Percentiles rank a stretch among this genome's conserved stretches.
Conservation (phyloP, 2,797 vertebrate species). For the Simalia tracyae region DNA sequence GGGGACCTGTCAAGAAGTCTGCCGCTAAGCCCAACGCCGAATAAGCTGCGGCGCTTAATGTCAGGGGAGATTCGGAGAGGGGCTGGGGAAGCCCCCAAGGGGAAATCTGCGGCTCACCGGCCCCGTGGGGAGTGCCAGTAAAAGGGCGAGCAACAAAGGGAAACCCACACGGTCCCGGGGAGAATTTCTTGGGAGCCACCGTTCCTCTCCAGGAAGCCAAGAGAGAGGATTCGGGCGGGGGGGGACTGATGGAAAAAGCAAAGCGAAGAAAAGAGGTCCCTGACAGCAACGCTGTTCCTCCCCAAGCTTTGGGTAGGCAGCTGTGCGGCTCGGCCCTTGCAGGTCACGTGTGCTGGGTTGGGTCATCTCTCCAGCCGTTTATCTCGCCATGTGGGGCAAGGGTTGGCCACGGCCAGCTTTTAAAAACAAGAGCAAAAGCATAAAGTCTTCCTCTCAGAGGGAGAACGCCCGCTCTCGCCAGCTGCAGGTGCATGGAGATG, state of each 20-base stretch:
- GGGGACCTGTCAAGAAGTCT: conserved; percentile 54
- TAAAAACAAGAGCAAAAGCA: neutral
- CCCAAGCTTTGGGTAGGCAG: neutral
- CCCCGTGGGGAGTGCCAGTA: conserved; percentile 54
- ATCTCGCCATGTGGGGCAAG: neutral
- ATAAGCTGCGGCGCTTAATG: conserved; percentile 68
- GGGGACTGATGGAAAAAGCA: neutral
- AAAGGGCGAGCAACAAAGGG: conserved; percentile 67
- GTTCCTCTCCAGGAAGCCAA: conserved; percentile 30
- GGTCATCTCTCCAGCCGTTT: too few relatives aligned
- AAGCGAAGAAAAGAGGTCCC: conserved; percentile 36
- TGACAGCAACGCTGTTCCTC: conserved; percentile 7
- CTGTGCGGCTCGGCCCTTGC: neutral
- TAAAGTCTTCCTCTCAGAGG: neutral
- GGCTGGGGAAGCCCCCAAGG: conserved; percentile 59
- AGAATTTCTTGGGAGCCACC: conserved; percentile 47
- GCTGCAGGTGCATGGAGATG: too few relatives aligned
- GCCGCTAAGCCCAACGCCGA: conserved; percentile 65
- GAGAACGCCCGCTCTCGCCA: neutral
- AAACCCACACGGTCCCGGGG: conserved; percentile 59
- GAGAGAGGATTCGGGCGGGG: conserved; percentile 32
- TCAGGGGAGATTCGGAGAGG: conserved; percentile 65
- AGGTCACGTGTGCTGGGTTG: neutral
- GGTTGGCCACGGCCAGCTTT: neutral
- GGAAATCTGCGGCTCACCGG: conserved; percentile 58